phyloP scores from a whole-genome alignment of 2,888 invertebrate genomes.

The Erpobdella octoculata region DNA sequence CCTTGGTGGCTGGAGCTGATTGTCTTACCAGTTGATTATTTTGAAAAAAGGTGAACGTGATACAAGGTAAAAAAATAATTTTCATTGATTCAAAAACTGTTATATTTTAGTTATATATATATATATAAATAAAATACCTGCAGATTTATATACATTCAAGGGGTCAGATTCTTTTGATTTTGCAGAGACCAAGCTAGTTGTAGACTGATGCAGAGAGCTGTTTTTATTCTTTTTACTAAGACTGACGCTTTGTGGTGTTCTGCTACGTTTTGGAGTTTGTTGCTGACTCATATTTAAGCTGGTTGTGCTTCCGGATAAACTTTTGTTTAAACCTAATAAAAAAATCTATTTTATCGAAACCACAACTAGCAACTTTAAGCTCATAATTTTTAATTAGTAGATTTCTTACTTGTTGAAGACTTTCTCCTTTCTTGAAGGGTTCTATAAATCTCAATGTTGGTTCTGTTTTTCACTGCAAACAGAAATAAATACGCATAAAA shows the following conservation, averaged over 20 bases:
- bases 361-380: neutral
- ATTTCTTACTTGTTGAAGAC: neutral
- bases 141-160: neutral
- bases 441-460: conserved; percentile 45
- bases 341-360: neutral
- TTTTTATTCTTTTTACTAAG: neutral
- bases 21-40: too few relatives aligned
- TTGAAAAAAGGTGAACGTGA: too few relatives aligned
- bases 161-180: conserved; percentile 1
- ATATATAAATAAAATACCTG: neutral
- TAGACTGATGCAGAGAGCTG: neutral
- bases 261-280: neutral
- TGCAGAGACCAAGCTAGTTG: neutral
- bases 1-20: too few relatives aligned
- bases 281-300: conserved; percentile 9
- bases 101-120: neutral
- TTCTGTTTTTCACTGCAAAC: conserved; percentile 46
- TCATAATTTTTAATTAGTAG: neutral
- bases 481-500: neutral
- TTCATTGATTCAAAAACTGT: neutral
- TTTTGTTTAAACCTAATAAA: conserved; percentile 21
- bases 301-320: conserved; percentile 31
- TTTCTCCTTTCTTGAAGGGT: neutral
- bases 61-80: too few relatives aligned
- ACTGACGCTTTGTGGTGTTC: neutral